A percentile compares a stretch with the other conserved stretches of the same genome.
phyloP scores from a whole-genome alignment of 2,797 vertebrate genomes.

The Bradypodion pumilum region DNA sequence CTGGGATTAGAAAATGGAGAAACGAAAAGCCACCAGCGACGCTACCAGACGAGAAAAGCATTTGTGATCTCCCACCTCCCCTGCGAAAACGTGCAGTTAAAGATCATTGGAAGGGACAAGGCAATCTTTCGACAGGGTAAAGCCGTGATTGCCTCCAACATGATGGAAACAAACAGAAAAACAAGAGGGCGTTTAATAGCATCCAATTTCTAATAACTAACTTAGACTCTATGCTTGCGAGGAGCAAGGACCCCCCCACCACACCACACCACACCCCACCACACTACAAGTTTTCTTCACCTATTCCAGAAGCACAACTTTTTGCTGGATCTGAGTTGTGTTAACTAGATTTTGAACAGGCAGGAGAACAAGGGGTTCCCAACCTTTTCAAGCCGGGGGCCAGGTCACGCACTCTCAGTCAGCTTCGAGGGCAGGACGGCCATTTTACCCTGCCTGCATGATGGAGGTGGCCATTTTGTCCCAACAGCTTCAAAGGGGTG shows the following conservation, averaged over 20 bases:
- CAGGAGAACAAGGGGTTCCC: no score
- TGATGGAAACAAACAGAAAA: slow-evolving; percentile 4
- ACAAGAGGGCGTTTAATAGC: slow-evolving; percentile 22
- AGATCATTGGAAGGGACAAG: slow-evolving; percentile 65
- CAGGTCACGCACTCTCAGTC: no score
- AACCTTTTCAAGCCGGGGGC: no score
- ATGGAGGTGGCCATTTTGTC: no score
- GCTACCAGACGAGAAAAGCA: slow-evolving; percentile 56
- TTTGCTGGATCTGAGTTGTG: background rate
- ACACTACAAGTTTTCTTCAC: background rate
- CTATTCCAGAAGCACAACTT: background rate
- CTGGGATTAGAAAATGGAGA: slow-evolving; percentile 24
- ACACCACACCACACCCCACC: no score
- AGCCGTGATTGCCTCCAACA: slow-evolving; percentile 35
- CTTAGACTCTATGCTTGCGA: background rate
- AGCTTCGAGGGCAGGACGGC: no score
- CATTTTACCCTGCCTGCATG: no score
- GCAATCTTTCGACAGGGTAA: slow-evolving; percentile 53
- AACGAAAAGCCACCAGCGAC: slow-evolving; percentile 57
- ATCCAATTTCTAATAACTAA: slow-evolving; percentile 35
- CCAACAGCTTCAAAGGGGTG: no score
- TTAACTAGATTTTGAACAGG: background rate
- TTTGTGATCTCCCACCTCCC: slow-evolving; percentile 61
- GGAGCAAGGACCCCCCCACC: background rate
- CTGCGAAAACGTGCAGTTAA: slow-evolving; percentile 40